phyloP scores from a whole-genome alignment of 2,113 vertebrate genomes.

The Callaeas wilsoni region DNA sequence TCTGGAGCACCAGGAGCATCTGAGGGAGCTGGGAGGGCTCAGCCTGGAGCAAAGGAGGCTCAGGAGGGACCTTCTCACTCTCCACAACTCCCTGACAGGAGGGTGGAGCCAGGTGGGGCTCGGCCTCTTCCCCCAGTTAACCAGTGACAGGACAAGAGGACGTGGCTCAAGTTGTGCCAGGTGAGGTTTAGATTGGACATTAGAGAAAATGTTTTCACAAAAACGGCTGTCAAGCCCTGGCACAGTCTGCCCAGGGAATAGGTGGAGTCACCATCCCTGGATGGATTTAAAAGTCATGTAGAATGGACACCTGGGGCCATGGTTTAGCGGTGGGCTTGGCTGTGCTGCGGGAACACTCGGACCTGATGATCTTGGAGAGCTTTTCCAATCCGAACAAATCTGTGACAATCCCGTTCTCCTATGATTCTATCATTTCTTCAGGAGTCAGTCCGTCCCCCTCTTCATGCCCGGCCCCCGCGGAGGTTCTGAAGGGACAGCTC shows the following conservation, averaged over 20 bases:
- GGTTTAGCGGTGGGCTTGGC: background rate
- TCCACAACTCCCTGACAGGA: background rate
- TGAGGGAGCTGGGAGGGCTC: background rate
- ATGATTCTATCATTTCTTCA: rapidly evolving
- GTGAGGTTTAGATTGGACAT: background rate
- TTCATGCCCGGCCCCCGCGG: rapidly evolving
- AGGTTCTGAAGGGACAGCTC: background rate
- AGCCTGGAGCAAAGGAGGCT: background rate
- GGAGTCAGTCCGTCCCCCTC: rapidly evolving
- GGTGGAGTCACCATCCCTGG: background rate
- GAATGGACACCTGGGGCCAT: background rate
- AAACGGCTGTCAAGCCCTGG: background rate
- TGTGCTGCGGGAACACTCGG: background rate
- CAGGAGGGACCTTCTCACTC: background rate
- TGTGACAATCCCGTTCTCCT: background rate
- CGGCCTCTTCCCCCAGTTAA: background rate
- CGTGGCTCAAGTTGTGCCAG: background rate
- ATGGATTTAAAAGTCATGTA: background rate
- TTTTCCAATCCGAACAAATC: background rate
- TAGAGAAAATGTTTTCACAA: background rate
- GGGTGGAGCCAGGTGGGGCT: background rate
- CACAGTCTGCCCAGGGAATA: background rate
- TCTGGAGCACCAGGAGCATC: background rate
- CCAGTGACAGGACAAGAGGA: background rate
- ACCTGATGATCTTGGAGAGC: background rate